Evolutionary conservation across 23 tunicate species (phyloP).

Genomic region (Halocynthia roretzi): DNA sequence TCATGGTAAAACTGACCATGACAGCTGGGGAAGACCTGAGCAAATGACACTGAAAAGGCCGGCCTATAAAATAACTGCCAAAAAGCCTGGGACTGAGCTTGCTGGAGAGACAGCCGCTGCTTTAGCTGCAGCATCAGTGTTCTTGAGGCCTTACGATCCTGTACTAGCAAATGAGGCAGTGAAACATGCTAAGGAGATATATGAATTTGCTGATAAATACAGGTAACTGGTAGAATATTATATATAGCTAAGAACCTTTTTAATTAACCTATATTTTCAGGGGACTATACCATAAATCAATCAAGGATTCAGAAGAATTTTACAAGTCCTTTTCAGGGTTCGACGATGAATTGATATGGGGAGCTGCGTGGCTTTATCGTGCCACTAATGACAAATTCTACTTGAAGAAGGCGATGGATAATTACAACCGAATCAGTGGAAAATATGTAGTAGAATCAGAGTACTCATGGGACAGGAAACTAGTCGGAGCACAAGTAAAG

Average conservation of each 20-base stretch:
- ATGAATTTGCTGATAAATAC: conserved; percentile 19
- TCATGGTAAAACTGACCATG: conserved; percentile 16
- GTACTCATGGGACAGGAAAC: conserved; percentile 24
- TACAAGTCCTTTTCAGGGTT: conserved; percentile 16
- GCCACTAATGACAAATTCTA: conserved; percentile 10
- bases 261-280: neutral
- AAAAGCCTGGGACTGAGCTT: conserved; percentile 18
- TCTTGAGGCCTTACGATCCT: conserved; percentile 8
- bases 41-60: conserved; percentile 19
- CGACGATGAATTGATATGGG: conserved; percentile 27
- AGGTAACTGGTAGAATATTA: neutral
- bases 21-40: conserved; percentile 17
- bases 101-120: conserved; percentile 26
- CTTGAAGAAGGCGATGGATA: neutral
- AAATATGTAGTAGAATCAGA: conserved; percentile 24
- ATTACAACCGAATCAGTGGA: conserved; percentile 7
- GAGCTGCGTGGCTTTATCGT: conserved; percentile 22
- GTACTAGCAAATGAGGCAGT: conserved; percentile 1
- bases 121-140: conserved; percentile 11
- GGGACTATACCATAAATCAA: conserved; percentile 18
- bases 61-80: conserved; percentile 23
- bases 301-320: conserved; percentile 7
- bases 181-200: conserved; percentile 15
- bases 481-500: conserved; percentile 21
- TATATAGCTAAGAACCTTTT: neutral